Conservation (phyloP, 2,113 vertebrate genomes). For the Menidia beryllina region DNA sequence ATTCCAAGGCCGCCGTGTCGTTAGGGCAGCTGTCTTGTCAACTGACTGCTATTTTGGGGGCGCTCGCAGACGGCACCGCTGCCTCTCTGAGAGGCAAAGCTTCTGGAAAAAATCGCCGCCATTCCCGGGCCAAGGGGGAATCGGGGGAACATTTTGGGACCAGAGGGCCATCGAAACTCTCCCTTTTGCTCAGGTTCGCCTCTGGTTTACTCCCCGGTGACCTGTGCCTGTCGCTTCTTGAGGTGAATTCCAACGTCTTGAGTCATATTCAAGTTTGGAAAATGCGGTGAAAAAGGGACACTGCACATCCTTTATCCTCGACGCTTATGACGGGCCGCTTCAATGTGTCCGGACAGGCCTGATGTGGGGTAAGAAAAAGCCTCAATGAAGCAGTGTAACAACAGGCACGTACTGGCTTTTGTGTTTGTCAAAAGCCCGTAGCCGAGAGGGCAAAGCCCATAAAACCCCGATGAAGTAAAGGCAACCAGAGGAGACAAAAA, state of each 20-base stretch:
- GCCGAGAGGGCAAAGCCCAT: slow-evolving; percentile 25
- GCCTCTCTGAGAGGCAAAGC: slow-evolving; percentile 58
- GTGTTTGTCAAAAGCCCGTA: slow-evolving; percentile 44
- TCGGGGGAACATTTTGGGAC: slow-evolving; percentile 33
- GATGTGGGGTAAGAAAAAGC: slow-evolving; percentile 46
- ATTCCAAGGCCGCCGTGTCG: slow-evolving; percentile 72
- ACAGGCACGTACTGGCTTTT: slow-evolving; percentile 49
- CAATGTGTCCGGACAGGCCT: slow-evolving; percentile 69
- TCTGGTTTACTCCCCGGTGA: background rate
- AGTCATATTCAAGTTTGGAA: slow-evolving; percentile 46
- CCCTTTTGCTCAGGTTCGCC: background rate
- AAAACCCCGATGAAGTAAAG: slow-evolving; percentile 51
- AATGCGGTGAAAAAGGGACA: slow-evolving; percentile 16
- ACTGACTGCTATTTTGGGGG: slow-evolving; percentile 85
- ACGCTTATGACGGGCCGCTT: slow-evolving; percentile 34
- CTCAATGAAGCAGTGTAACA: slow-evolving; percentile 28
- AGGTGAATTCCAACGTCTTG: slow-evolving; percentile 22
- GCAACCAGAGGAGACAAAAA: slow-evolving; percentile 50
- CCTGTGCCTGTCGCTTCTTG: slow-evolving; percentile 4
- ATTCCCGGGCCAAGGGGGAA: slow-evolving; percentile 12
- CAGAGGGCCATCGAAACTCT: slow-evolving; percentile 12
- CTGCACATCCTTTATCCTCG: slow-evolving; percentile 10
- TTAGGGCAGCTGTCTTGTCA: slow-evolving; percentile 84
- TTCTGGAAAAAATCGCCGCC: slow-evolving; percentile 53
- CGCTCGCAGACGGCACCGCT: slow-evolving; percentile 75